These are phyloP conservation scores for Neodiprion fabricii DNA, from an alignment of 1,140 invertebrate species.

Conservation along the genomic window DNA sequence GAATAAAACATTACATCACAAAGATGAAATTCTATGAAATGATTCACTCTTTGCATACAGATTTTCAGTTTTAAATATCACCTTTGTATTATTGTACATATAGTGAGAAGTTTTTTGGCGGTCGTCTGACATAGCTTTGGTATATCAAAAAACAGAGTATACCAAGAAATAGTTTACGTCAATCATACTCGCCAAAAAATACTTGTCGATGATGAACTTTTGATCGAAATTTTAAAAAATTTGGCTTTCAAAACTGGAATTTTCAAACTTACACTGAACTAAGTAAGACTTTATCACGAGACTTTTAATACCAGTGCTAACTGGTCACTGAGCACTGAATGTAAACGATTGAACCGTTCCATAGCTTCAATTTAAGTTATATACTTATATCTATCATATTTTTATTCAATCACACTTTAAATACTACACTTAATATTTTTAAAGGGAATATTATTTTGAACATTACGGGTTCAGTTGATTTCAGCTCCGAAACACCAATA, in stretches of 20 bases:
- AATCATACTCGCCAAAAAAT: too few relatives aligned
- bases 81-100: constrained; percentile 26
- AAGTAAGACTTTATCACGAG: constrained; percentile 17
- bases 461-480: constrained; percentile 27
- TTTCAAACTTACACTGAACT: neutral
- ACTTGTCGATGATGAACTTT: too few relatives aligned
- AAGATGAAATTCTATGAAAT: constrained; percentile 14
- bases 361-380: constrained; percentile 43
- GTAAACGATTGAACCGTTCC: constrained; percentile 38
- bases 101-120: constrained; percentile 22
- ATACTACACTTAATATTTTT: constrained; percentile 30
- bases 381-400: constrained; percentile 37
- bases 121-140: too few relatives aligned
- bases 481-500: constrained; percentile 26
- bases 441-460: constrained; percentile 24
- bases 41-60: constrained; percentile 15
- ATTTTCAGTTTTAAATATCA: constrained; percentile 28
- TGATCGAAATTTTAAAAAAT: too few relatives aligned
- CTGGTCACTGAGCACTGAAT: constrained; percentile 24
- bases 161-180: too few relatives aligned
- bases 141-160: too few relatives aligned
- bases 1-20: constrained; percentile 30
- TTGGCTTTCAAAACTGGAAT: too few relatives aligned
- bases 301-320: constrained; percentile 6
- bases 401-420: constrained; percentile 43